phyloP scores from a whole-genome alignment of 2,113 vertebrate genomes.

The Misgurnus mizolepis region DNA sequence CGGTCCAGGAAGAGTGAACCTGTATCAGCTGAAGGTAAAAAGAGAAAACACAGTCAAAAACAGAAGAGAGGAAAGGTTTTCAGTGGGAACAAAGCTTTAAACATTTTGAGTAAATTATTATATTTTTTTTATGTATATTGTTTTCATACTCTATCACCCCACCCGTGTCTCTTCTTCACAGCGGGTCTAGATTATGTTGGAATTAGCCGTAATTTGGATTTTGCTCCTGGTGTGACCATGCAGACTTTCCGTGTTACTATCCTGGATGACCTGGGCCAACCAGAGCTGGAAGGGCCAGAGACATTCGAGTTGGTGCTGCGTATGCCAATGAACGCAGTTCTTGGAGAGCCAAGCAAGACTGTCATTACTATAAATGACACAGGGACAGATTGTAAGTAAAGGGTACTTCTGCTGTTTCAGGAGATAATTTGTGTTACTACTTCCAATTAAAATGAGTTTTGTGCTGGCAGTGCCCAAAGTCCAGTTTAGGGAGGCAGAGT shows the following conservation, averaged over 20 bases:
- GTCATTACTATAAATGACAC: conserved; percentile 81
- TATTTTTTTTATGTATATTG: neutral
- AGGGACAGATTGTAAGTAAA: conserved; percentile 73
- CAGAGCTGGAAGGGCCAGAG: conserved; percentile 80
- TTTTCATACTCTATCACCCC: neutral
- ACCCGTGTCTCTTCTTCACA: conserved; percentile 54
- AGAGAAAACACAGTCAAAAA: neutral
- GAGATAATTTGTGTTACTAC: neutral
- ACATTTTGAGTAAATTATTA: neutral
- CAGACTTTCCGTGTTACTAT: conserved; percentile 83
- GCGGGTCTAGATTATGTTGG: conserved; percentile 83
- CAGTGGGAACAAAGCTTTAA: no score
- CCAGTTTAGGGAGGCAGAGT: conserved; percentile 77
- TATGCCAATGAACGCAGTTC: conserved; percentile 78
- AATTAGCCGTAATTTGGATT: conserved; percentile 82
- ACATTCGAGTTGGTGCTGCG: conserved; percentile 82
- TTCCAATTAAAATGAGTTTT: neutral
- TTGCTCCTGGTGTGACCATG: conserved; percentile 79
- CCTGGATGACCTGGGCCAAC: conserved; percentile 80
- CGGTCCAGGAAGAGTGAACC: conserved; percentile 79
- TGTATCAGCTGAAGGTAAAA: conserved; percentile 80
- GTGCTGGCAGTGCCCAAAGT: conserved; percentile 74
- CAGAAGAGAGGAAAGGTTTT: neutral
- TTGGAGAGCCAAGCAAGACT: conserved; percentile 82
- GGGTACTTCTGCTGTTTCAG: neutral